Conservation (phyloP, 2,888 invertebrate genomes). For the Linnaemya vulpina region DNA sequence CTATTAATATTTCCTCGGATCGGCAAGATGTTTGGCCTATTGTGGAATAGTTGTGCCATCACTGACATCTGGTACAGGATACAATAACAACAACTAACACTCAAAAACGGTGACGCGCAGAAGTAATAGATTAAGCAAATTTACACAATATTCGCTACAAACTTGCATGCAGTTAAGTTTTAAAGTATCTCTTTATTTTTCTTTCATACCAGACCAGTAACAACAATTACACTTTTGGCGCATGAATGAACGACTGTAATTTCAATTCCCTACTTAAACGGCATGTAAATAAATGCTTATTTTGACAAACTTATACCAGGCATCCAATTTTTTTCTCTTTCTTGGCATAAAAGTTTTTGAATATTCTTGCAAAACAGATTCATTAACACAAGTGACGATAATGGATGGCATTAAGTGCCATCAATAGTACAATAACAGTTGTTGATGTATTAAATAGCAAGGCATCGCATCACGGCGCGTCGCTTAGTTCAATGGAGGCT, state of each 20-base stretch:
- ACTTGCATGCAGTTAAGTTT: neutral
- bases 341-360: neutral
- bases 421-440: conserved; percentile 21
- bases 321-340: neutral
- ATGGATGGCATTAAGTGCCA: conserved; percentile 66
- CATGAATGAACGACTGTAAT: conserved; percentile 17
- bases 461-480: conserved; percentile 1
- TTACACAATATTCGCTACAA: conserved; percentile 33
- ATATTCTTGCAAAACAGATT: conserved; percentile 50
- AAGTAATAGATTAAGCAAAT: conserved; percentile 1
- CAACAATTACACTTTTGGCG: conserved; percentile 19
- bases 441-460: conserved; percentile 17
- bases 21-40: too few species aligned
- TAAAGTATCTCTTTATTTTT: conserved; percentile 24
- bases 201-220: neutral
- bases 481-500: conserved; percentile 30
- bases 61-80: neutral
- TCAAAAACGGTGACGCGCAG: neutral
- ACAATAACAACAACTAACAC: neutral
- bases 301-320: conserved; percentile 52
- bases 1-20: too few species aligned
- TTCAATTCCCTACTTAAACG: conserved; percentile 53
- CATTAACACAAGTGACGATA: conserved; percentile 70
- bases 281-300: conserved; percentile 55
- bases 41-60: too few species aligned